Conservation (phyloP, 2,797 vertebrate species). For the Gadopsis bispinosus region DNA sequence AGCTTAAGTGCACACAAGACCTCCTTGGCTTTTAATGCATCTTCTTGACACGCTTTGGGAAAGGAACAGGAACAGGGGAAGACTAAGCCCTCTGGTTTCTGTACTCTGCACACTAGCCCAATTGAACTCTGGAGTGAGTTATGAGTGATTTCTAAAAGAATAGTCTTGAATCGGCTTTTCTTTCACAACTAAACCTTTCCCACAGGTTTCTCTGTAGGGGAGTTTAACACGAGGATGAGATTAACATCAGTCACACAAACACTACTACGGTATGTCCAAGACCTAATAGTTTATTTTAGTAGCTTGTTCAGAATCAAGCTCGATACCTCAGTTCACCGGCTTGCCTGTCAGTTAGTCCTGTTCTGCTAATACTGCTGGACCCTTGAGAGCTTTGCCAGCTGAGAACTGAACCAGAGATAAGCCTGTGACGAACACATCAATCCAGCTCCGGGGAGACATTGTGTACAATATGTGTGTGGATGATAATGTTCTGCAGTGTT, state of each 20-base stretch:
- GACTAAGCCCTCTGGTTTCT: conserved; percentile 64
- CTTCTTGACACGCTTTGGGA: conserved; percentile 53
- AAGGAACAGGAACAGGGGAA: conserved; percentile 36
- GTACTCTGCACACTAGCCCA: conserved; percentile 40
- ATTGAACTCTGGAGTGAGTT: conserved; percentile 56
- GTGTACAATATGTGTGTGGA: too few relatives aligned
- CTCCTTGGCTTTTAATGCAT: conserved; percentile 55
- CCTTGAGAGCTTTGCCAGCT: conserved; percentile 31
- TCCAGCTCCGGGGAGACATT: conserved; percentile 15
- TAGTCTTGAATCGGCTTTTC: conserved; percentile 44
- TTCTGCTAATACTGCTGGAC: conserved; percentile 6
- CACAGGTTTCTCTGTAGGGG: conserved; percentile 38
- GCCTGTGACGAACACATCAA: conserved; percentile 46
- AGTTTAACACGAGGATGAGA: conserved; percentile 16
- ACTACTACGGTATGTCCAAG: background rate
- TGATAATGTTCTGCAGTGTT: background rate
- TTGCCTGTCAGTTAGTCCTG: conserved; percentile 14
- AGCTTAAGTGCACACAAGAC: conserved; percentile 34
- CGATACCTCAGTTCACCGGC: background rate
- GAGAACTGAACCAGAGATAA: conserved; percentile 53
- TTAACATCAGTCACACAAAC: conserved; percentile 5
- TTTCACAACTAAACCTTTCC: conserved; percentile 45
- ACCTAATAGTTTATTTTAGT: conserved; percentile 16
- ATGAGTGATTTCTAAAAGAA: conserved; percentile 62
- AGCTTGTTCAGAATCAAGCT: conserved; percentile 13